Evolutionary conservation across 2,888 invertebrate genomes (phyloP).

Genomic region (Dryobotodes eremita): DNA sequence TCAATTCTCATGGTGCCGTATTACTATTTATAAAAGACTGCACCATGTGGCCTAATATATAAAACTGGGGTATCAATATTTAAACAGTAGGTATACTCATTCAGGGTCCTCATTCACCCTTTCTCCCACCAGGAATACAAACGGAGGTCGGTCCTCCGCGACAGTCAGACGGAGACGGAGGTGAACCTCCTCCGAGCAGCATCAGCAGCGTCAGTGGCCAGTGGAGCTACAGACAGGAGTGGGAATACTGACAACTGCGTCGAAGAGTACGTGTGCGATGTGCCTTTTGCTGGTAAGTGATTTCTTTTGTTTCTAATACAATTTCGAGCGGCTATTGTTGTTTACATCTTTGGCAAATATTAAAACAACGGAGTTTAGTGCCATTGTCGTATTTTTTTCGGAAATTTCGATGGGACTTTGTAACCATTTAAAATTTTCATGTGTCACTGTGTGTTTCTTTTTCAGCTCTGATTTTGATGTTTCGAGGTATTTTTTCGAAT

Average conservation of each 20-base stretch:
- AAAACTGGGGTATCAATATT: neutral
- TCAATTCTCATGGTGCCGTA: neutral
- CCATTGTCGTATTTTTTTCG: too few relatives aligned
- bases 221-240: conserved; percentile 95
- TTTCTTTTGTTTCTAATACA: neutral
- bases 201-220: conserved; percentile 94
- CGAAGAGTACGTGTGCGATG: conserved; percentile 96
- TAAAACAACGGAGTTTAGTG: neutral
- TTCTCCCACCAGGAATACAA: conserved; percentile 93
- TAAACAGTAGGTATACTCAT: neutral
- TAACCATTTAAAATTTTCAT: too few relatives aligned
- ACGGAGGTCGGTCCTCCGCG: conserved; percentile 93
- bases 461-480: neutral
- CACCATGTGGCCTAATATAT: neutral
- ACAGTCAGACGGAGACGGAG: conserved; percentile 96
- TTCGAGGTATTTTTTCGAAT: neutral
- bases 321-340: neutral
- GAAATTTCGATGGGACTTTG: neutral
- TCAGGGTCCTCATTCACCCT: neutral
- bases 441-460: neutral
- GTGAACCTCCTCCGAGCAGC: conserved; percentile 94
- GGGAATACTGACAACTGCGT: conserved; percentile 95
- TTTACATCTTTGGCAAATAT: neutral
- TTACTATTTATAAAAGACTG: neutral
- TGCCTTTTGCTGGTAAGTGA: conserved; percentile 96